Evolutionary conservation across 2,113 vertebrate species (phyloP), one percentile per base, ranked within the genome.

Genomic region (Chionomys nivalis): DNA sequence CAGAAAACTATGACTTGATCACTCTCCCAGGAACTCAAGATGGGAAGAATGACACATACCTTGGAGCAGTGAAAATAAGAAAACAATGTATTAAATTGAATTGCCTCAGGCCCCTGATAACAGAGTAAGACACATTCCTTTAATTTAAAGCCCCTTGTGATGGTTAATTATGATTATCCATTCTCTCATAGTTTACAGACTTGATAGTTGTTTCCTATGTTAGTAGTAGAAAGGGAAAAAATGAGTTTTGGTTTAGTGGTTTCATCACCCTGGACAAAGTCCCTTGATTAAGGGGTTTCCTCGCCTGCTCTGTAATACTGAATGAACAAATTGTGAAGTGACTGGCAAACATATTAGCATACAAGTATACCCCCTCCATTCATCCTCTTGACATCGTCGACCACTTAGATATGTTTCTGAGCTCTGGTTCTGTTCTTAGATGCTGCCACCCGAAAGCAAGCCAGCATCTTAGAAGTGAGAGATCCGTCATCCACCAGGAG

Each of bases 1-100:
- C 72, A 88, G 21, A 72, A 78, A 88, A 77, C 28, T 96, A 63
- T 77, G 49, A 81, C 5, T n/a, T 93, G 75, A 66, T 92, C 39
- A 83, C 11, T 78, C 0, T 49, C 49, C 63, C 7, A 90, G 76
- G 55, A 68, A 28, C n/a, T 95, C 21, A 76, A 33, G 23, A 78
- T 58, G 31, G 7, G 87, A 90, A 81, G 61, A 65, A 90, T 86
- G n/a, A 52, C 44, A 65, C 10, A 79, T 36, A 72, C n/a, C 28
- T 42, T 42, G 24, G 47, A 72, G 81, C 7, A 58, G 89, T n/a
- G 19, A 28, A 89, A 58, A 91, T 72, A 33, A 89, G 24, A 73
- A 96, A 91, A 39, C 21, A 76, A 39, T 14, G 13, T 5, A 66
- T 81, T 89, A 81, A 87, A 42, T 31, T 65, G 49, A 79, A 70